Percentiles rank a stretch among this genome's conserved stretches.
phyloP scores from a whole-genome alignment of 2,888 invertebrate species.

The Spisula subtruncata region DNA sequence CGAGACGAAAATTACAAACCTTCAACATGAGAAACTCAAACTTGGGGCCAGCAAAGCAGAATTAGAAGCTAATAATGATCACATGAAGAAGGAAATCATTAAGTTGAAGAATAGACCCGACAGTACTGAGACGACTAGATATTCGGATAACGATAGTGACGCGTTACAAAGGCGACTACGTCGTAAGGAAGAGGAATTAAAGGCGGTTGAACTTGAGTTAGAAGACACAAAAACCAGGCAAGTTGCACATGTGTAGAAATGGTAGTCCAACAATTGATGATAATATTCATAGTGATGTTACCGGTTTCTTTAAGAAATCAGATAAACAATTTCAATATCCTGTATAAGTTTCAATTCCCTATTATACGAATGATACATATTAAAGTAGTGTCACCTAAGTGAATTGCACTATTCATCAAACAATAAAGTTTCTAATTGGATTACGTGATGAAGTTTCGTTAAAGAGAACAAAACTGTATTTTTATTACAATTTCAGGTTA shows the following conservation, averaged over 20 bases:
- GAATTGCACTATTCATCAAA: no score
- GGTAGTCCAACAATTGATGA: no score
- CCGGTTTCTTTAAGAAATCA: no score
- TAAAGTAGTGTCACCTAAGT: no score
- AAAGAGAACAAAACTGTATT: neutral
- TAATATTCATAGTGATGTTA: no score
- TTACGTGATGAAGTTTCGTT: no score
- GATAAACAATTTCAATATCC: no score
- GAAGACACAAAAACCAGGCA: slow-evolving; percentile 30
- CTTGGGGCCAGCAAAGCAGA: neutral
- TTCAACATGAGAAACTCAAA: neutral
- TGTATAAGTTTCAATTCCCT: no score
- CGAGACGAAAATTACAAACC: neutral
- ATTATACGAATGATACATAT: no score
- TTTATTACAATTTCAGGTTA: neutral
- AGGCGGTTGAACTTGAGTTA: neutral
- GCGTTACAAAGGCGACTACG: neutral
- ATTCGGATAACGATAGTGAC: neutral
- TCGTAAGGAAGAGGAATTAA: neutral
- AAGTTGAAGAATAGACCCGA: neutral
- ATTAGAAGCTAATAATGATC: neutral
- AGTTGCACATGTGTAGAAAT: neutral
- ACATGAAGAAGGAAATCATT: neutral
- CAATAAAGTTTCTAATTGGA: no score
- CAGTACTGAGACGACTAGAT: neutral